Conservation (phyloP, 2,888 invertebrate species). For the Seladonia tumulorum region DNA sequence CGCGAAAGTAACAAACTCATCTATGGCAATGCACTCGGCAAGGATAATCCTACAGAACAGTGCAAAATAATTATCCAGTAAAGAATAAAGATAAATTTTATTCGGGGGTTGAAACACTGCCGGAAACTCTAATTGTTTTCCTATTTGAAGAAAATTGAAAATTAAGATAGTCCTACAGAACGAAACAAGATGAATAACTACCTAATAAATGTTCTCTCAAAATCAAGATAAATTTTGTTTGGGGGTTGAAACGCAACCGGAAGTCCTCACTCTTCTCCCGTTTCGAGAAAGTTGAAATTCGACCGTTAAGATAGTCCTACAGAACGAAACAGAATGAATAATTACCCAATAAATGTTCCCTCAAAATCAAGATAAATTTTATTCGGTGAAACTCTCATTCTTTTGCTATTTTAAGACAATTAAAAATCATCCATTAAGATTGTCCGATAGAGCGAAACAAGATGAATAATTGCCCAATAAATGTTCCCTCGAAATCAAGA, state of each 20-base stretch:
- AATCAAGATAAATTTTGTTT: background rate
- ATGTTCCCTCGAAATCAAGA: background rate
- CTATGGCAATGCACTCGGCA: no score
- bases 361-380: background rate
- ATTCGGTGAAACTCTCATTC: background rate
- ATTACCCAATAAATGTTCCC: no score
- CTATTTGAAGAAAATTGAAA: background rate
- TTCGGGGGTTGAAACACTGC: background rate
- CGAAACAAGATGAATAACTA: background rate
- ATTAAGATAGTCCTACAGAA: background rate
- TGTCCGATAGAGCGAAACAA: background rate
- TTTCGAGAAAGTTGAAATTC: no score
- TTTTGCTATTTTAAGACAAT: background rate
- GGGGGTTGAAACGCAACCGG: background rate
- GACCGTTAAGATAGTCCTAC: no score
- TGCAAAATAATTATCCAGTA: background rate
- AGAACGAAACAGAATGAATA: no score
- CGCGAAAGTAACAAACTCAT: no score
- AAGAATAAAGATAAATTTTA: no score
- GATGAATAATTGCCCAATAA: background rate
- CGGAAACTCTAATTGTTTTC: background rate
- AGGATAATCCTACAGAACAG: background rate
- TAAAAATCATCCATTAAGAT: background rate
- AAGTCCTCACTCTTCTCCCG: background rate
- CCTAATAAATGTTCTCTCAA: background rate